Evolutionary conservation across 2,888 invertebrate genomes (phyloP), one percentile per base, ranked within the genome.

Genomic region (Endomychus coccineus): DNA sequence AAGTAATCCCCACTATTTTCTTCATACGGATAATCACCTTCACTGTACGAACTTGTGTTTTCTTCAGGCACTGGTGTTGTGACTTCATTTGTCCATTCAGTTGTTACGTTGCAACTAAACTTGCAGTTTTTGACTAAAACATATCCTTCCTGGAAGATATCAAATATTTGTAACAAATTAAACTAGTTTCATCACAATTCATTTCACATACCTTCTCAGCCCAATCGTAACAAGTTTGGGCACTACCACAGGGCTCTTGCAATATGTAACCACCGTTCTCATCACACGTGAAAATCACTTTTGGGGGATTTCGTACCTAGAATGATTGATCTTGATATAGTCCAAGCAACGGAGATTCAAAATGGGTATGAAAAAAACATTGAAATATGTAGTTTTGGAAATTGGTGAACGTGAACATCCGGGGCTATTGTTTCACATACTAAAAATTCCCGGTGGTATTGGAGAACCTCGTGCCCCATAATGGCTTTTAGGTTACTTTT

Each of bases 221-320:
- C 81, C 82, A 83, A 31, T 74, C 71, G 55, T 79, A 76, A 56
- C 85, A 85, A 2, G 72, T 73, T 57, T 72, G 72, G 39, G 77
- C 76, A 46, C 74, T 74, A 13, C 74, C 73, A 61, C 84, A 84
- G 28, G 78, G 73, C 58, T 84, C 80, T 61, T 85, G 84, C 57
- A 80, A 73, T 28, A 87, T 74, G 29, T 75, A 72, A 1, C 82
- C 84, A 17, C 83, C 83, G 36, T 71, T 66, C 16, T 69, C 70
- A 55, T 83, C 77, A 61, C 86, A 87, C 54, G 75, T 77, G 55
- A 87, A 85, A 51, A 77, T 72, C 2, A 85, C 78, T 23, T 71
- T 66, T 2, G 82, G 81, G 31, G 82, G 81, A 40, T 72, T 69
- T 19, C 74, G 68, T 32, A 73, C 71, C 71, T 78, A 57, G 12